Evolutionary conservation across 2,113 vertebrate species (phyloP).

Genomic region (Panthera leo): DNA sequence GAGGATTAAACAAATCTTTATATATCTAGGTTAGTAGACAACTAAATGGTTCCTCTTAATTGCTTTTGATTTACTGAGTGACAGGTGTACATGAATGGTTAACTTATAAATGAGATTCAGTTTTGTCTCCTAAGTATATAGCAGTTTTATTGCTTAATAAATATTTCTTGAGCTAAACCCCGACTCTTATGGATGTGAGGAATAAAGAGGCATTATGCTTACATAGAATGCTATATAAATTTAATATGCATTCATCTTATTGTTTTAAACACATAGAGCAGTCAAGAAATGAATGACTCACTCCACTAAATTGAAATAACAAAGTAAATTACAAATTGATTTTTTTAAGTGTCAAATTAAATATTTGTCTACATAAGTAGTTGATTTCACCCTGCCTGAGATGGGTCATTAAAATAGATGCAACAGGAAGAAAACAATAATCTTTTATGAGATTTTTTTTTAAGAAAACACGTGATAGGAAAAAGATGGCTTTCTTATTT

Average conservation of each 20-base stretch:
- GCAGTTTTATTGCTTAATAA: constrained; percentile 57
- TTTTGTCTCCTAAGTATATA: constrained; percentile 42
- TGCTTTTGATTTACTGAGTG: constrained; percentile 60
- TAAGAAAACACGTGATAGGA: not conserved
- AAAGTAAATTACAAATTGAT: constrained; percentile 33
- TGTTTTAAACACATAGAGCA: constrained; percentile 40
- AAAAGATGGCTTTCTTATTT: not conserved
- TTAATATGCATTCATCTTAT: constrained; percentile 47
- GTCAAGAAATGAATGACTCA: constrained; percentile 42
- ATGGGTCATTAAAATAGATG: not conserved
- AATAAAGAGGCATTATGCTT: constrained; percentile 9
- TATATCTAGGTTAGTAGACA: not conserved
- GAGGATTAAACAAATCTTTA: not conserved
- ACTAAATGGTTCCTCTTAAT: constrained; percentile 33
- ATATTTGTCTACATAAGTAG: not conserved
- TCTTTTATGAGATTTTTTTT: not conserved
- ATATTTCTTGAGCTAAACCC: constrained; percentile 44
- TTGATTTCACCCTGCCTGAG: not conserved
- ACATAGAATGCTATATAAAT: constrained; percentile 8
- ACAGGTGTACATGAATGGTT: not conserved
- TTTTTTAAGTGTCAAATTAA: constrained; percentile 55
- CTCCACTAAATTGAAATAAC: not conserved
- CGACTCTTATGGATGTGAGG: not conserved
- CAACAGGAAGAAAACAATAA: not conserved
- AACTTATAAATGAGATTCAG: constrained; percentile 49